Conservation (phyloP, 1,140 invertebrate genomes). For the Plutomurus gul region DNA sequence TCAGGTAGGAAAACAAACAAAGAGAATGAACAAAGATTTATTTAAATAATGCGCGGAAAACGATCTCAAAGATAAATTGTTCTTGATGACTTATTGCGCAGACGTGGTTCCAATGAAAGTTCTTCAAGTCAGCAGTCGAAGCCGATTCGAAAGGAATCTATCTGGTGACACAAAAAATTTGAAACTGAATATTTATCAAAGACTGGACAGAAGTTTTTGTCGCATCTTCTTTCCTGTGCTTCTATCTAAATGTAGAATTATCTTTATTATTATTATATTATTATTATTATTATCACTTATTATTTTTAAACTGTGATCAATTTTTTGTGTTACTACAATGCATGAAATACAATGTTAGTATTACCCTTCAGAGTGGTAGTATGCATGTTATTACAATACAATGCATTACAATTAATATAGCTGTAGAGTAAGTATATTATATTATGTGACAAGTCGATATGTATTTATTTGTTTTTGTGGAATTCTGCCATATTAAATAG, state of each 20-base stretch:
- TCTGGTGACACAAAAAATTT: neutral
- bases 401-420: slow-evolving; percentile 14
- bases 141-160: neutral
- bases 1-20: too few relatives aligned
- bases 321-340: slow-evolving; percentile 29
- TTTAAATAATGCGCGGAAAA: too few relatives aligned
- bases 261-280: neutral
- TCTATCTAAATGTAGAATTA: neutral
- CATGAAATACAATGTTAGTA: slow-evolving; percentile 20
- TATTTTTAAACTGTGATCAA: slow-evolving; percentile 28
- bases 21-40: too few relatives aligned
- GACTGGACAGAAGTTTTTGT: slow-evolving; percentile 28
- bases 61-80: neutral
- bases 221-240: slow-evolving; percentile 23
- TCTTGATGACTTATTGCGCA: neutral
- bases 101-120: slow-evolving; percentile 38
- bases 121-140: neutral
- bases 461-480: too few relatives aligned
- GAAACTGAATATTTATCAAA: slow-evolving; percentile 5
- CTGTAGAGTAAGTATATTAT: neutral
- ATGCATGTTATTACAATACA: slow-evolving; percentile 30
- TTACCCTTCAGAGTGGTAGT: slow-evolving; percentile 14
- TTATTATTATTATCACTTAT: neutral
- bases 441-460: too few relatives aligned
- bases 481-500: too few relatives aligned